Evolutionary conservation across 1,140 invertebrate species (phyloP).

Genomic region (Atta texana): DNA sequence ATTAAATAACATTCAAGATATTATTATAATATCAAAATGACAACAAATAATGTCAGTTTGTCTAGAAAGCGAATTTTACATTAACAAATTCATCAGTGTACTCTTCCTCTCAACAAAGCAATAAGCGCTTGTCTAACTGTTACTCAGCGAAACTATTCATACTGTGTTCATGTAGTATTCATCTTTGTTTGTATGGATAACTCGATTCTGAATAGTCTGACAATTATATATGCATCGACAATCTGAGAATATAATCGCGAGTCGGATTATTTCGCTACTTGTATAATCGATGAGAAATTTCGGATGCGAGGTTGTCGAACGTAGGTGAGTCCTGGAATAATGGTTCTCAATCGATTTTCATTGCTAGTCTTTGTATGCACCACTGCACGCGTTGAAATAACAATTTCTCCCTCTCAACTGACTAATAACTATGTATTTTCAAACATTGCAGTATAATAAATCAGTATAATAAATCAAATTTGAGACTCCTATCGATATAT

Average conservation of each 20-base stretch:
- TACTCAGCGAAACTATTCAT: not conserved
- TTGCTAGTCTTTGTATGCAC: not conserved
- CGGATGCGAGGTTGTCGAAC: conserved; percentile 73
- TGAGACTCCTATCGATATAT: no score
- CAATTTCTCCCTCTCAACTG: no score
- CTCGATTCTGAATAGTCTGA: conserved; percentile 12
- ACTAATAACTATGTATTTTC: no score
- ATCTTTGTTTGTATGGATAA: no score
- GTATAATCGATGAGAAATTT: conserved; percentile 71
- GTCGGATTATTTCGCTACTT: conserved; percentile 14
- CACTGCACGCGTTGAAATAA: no score
- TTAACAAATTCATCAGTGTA: not conserved
- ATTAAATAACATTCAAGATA: no score
- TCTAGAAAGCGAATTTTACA: not conserved
- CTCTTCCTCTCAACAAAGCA: not conserved
- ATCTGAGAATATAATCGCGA: not conserved
- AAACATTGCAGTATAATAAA: no score
- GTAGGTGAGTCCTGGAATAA: conserved; percentile 73
- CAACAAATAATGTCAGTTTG: no score
- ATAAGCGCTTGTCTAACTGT: not conserved
- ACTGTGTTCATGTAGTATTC: no score
- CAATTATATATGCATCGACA: not conserved
- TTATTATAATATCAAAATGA: no score
- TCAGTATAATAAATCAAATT: no score
- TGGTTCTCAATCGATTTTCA: conserved; percentile 64